Evolutionary conservation across 2,888 invertebrate species (phyloP).

Genomic region (Saturnia pavonia): DNA sequence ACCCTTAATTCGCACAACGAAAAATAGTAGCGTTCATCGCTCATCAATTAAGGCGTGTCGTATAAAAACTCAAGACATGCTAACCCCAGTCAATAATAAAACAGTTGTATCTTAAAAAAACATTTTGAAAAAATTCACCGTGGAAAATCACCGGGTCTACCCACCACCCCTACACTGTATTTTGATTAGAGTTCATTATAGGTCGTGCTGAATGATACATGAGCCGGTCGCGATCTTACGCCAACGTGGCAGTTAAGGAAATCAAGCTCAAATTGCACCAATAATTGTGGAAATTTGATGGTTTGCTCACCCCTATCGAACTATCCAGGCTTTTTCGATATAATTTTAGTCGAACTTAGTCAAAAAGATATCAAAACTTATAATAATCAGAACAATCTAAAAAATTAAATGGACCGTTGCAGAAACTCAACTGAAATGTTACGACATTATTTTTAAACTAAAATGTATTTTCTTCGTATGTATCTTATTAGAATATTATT

Average conservation of each 20-base stretch:
- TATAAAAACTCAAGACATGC: slow-evolving; percentile 40
- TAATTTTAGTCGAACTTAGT: not conserved
- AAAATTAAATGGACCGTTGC: not conserved
- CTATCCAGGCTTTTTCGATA: not conserved
- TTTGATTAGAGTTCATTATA: slow-evolving; percentile 14
- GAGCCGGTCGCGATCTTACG: slow-evolving; percentile 56
- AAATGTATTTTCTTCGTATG: not conserved
- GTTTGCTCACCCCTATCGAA: not conserved
- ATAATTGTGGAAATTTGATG: not conserved
- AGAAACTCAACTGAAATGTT: not conserved
- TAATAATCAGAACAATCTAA: not conserved
- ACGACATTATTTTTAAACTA: too few species aligned
- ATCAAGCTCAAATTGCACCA: slow-evolving; percentile 52
- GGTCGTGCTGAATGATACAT: slow-evolving; percentile 65
- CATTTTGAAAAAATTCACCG: slow-evolving; percentile 15
- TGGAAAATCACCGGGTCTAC: slow-evolving; percentile 32
- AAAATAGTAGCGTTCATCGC: slow-evolving; percentile 18
- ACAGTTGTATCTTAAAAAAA: slow-evolving; percentile 31
- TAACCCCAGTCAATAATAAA: slow-evolving; percentile 41
- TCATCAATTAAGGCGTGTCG: slow-evolving; percentile 42
- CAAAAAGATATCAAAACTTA: not conserved
- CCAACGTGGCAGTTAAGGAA: slow-evolving; percentile 56
- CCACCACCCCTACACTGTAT: slow-evolving; percentile 23
- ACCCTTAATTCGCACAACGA: slow-evolving; percentile 22
- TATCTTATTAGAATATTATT: too few species aligned